Base-by-base conservation (phyloP, 2,113 vertebrate species). In the Erythrolamprus reginae region DNA sequence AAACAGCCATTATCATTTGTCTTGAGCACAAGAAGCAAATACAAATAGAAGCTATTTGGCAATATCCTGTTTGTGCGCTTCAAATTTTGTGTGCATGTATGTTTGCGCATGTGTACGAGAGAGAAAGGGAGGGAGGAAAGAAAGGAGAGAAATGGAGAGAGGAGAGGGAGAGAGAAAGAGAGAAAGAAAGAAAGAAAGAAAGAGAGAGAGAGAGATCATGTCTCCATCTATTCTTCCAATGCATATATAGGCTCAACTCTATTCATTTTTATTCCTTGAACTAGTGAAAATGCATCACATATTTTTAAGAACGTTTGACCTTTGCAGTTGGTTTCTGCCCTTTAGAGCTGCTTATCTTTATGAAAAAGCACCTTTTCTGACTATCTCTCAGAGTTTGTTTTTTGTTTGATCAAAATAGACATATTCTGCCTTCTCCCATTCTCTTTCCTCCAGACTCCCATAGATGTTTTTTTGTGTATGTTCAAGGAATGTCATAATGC, bases 1-100 rank as follows among this genome's bases (percentile, higher is more conserved):
- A 85, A 83, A 93, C 28, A 86, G 53, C 82, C 53, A 91, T 91
- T 91, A 88, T 91, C 90, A 91, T 91, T 91, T 91, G 86, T 91
- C 90, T 84, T 58, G 45, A n/a, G n/a, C 45, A 90, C 45, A 50
- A 83, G 83, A 88, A 58, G 33, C 77, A 17, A 1, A 70, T 89
- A 86, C 5, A 84, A 86, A 86, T 5, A 10, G 6, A 82, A 17
- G 4, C 0, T 0, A 28, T 88, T 47, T 1, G 23, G 47, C 45
- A 28, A 0, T 53, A 53, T 53, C n/a, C 61, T 6, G 0, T 58
- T 33, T 56, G 13, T 1, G 77, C 61, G 50, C 33, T 33, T 13
- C 70, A 77, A 42, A 77, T 9, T 26, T 58, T 28, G 24, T 28
- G 24, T 58, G 56, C 24, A 10, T 26, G 55, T 26, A 8, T 26